phyloP scores from a whole-genome alignment of 1,140 invertebrate genomes.

The Heliconius himera region DNA sequence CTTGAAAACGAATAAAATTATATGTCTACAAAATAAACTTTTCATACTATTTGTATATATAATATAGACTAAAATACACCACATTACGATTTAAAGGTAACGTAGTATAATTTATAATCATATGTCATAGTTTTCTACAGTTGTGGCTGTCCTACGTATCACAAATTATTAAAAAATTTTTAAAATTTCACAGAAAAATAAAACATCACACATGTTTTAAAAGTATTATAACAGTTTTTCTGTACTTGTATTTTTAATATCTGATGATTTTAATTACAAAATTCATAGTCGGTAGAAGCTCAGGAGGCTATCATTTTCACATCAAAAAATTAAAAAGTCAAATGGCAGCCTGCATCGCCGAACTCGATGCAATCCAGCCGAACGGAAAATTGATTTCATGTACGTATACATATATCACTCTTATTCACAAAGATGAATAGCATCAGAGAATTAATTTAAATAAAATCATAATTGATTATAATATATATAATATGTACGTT shows the following conservation, averaged over 20 bases:
- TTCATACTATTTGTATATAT: background rate
- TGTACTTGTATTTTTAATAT: background rate
- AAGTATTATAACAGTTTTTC: no score
- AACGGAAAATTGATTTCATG: conserved; percentile 50
- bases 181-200: no score
- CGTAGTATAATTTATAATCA: no score
- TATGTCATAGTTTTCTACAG: no score
- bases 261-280: background rate
- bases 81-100: background rate
- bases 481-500: background rate
- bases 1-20: background rate
- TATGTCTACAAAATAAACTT: background rate
- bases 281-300: background rate
- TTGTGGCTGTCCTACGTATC: no score
- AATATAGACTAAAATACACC: background rate
- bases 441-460: conserved; percentile 3
- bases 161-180: no score
- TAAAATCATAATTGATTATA: conserved; percentile 3
- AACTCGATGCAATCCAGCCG: conserved; percentile 42
- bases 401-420: conserved; percentile 43
- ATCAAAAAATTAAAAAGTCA: conserved; percentile 51
- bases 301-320: conserved; percentile 38
- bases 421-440: conserved; percentile 47
- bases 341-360: conserved; percentile 38
- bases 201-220: no score